These are phyloP conservation scores for Ophion ventricosus DNA, from an alignment of 2,888 invertebrate genomes.

Conservation along the genomic window DNA sequence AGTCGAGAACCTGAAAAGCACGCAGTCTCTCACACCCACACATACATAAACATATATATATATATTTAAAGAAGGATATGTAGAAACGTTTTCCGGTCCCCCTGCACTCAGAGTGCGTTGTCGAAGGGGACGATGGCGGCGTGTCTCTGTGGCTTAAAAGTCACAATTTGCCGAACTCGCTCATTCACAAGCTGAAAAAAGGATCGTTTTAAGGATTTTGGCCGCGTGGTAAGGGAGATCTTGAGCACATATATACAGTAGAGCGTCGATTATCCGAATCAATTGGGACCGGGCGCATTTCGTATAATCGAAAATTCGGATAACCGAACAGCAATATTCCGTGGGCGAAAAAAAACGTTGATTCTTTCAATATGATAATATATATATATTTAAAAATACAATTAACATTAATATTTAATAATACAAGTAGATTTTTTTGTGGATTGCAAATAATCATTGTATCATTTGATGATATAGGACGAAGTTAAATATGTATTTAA, in stretches of 20 bases:
- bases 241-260: neutral
- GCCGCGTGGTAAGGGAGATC: constrained; percentile 48
- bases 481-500: too few species aligned
- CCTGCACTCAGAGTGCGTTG: constrained; percentile 48
- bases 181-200: constrained; percentile 36
- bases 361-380: too few species aligned
- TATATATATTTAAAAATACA: too few species aligned
- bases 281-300: too few species aligned
- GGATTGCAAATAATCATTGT: too few species aligned
- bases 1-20: constrained; percentile 37
- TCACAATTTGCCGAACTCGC: constrained; percentile 65
- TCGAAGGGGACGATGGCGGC: constrained; percentile 34
- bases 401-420: too few species aligned
- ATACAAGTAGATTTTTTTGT: too few species aligned
- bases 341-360: too few species aligned
- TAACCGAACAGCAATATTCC: too few species aligned
- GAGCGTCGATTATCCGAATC: too few species aligned
- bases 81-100: constrained; percentile 52
- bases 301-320: too few species aligned
- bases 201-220: constrained; percentile 19
- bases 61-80: neutral
- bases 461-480: too few species aligned
- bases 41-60: constrained; percentile 8
- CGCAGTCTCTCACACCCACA: neutral
- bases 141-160: constrained; percentile 63